A percentile compares a stretch with the other conserved stretches of the same genome.
Conservation (phyloP, 2,888 invertebrate species). For the Drosophila nr. fundita region DNA sequence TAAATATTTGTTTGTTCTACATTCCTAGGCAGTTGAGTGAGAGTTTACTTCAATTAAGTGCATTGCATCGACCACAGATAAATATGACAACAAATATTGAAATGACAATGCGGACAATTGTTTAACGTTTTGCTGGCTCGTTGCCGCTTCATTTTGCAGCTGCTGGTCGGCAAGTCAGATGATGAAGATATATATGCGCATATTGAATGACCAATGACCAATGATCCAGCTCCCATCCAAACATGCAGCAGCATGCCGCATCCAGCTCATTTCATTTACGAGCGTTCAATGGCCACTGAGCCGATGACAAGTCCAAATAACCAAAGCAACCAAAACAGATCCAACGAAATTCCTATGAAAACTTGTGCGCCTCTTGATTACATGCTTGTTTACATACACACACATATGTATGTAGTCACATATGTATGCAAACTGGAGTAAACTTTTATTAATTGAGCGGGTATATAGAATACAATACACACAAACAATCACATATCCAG, state of each 20-base stretch:
- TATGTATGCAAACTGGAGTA: constrained; percentile 64
- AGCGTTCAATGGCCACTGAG: constrained; percentile 25
- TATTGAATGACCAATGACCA: constrained; percentile 67
- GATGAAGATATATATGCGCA: constrained; percentile 62
- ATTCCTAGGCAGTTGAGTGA: constrained; percentile 34
- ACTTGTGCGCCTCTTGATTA: constrained; percentile 57
- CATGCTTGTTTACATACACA: constrained; percentile 27
- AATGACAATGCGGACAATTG: constrained; percentile 63
- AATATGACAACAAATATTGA: constrained; percentile 55
- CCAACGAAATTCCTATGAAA: constrained; percentile 61
- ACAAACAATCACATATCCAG: constrained; percentile 6
- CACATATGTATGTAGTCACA: not conserved
- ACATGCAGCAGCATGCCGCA: constrained; percentile 13
- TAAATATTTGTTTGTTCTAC: constrained; percentile 15
- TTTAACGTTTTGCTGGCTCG: constrained; percentile 42
- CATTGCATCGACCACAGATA: constrained; percentile 56
- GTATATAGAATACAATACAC: constrained; percentile 6
- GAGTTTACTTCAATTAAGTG: constrained; percentile 47
- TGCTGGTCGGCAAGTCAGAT: constrained; percentile 20
- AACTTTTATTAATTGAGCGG: constrained; percentile 70
- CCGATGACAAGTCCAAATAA: constrained; percentile 59
- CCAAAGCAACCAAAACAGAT: constrained; percentile 47
- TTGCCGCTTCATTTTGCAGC: constrained; percentile 41
- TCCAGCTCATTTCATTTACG: constrained; percentile 47
- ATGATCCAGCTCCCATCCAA: constrained; percentile 35